Conservation (phyloP, 2,113 vertebrate genomes). For the Fregetta grallaria region DNA sequence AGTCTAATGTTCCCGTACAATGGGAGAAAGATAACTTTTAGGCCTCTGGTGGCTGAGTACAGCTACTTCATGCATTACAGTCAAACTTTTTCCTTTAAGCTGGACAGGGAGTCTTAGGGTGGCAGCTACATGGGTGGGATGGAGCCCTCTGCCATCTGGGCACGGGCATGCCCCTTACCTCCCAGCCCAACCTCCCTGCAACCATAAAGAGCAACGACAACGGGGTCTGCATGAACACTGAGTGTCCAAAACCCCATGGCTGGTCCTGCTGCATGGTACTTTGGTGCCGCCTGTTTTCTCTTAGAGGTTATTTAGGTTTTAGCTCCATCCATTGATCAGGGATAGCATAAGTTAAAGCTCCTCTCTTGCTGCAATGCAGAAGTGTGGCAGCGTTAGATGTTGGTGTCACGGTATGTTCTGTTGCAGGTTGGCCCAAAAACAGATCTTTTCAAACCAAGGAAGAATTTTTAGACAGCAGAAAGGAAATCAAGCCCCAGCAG, state of each 20-base stretch:
- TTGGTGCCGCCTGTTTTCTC: neutral
- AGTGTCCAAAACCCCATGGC: neutral
- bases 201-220: neutral
- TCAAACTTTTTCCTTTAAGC: neutral
- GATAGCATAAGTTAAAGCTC: neutral
- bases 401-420: neutral
- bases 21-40: neutral
- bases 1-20: neutral
- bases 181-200: neutral
- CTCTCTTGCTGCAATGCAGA: neutral
- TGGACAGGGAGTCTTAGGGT: neutral
- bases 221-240: neutral
- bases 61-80: neutral
- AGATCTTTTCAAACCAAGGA: neutral
- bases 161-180: neutral
- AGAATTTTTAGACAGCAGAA: neutral
- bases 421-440: neutral
- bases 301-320: neutral
- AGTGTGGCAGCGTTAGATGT: neutral
- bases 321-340: neutral
- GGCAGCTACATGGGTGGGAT: neutral
- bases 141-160: neutral
- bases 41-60: neutral
- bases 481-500: neutral
- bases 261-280: neutral